Evolutionary conservation across 2,888 invertebrate species (phyloP).

Genomic region (Linyphia triangularis): DNA sequence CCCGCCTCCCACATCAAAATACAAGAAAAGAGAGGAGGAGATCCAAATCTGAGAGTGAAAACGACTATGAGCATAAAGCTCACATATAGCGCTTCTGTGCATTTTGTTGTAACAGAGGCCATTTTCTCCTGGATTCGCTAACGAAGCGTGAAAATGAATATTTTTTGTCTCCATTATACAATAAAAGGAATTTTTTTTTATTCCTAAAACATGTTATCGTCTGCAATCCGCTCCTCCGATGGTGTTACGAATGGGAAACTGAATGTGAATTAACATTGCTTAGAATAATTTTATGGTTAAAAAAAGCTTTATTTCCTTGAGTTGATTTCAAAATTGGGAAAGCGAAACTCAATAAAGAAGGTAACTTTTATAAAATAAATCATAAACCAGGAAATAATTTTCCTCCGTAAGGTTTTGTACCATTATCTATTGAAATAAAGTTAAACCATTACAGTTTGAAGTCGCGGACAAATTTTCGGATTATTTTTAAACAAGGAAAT

Average conservation of each 20-base stretch:
- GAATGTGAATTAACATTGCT: not conserved
- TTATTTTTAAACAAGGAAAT: no score
- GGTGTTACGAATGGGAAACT: not conserved
- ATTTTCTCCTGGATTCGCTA: constrained; percentile 28
- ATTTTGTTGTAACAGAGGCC: not conserved
- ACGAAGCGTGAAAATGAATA: constrained; percentile 58
- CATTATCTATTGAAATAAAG: no score
- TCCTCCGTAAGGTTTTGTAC: no score
- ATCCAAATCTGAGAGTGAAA: not conserved
- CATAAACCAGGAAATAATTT: no score
- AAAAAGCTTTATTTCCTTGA: no score
- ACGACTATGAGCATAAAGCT: not conserved
- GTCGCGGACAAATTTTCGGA: no score
- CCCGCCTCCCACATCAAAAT: constrained; percentile 23
- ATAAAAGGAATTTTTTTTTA: not conserved
- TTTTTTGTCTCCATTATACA: not conserved
- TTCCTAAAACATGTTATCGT: not conserved
- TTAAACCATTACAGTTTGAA: no score
- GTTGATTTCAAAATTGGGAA: no score
- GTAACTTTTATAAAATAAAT: no score
- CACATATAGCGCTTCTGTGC: not conserved
- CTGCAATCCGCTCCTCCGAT: not conserved
- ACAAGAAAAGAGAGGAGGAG: constrained; percentile 3
- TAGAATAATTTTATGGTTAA: not conserved
- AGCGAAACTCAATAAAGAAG: no score